A percentile compares a stretch with the other conserved stretches of the same genome.
phyloP scores from a whole-genome alignment of 2,113 vertebrate genomes.

The Isichthys henryi region DNA sequence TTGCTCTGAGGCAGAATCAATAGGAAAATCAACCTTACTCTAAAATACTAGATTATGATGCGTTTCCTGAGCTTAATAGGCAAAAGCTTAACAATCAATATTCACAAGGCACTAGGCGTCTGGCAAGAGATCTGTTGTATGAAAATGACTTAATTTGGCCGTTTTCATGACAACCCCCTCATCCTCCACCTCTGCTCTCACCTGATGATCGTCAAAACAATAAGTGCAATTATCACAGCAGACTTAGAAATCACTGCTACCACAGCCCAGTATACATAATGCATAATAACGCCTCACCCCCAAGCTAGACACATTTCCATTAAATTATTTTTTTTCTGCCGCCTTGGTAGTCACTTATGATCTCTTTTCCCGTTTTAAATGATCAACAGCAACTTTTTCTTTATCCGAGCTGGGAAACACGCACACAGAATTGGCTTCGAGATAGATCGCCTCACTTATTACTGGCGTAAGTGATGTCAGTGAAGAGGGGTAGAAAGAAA shows the following conservation, averaged over 20 bases:
- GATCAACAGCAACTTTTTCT: background rate
- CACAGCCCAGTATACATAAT: background rate
- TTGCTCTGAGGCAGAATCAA: conserved; percentile 4
- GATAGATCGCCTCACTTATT: background rate
- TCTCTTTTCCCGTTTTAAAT: background rate
- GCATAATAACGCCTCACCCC: background rate
- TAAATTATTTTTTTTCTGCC: background rate
- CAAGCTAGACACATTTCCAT: background rate
- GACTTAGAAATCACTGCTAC: background rate
- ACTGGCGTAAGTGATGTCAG: background rate
- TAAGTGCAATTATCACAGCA: conserved; percentile 12
- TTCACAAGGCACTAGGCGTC: background rate
- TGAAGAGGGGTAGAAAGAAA: background rate
- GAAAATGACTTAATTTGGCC: background rate
- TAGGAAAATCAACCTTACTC: background rate
- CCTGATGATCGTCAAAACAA: conserved; percentile 5
- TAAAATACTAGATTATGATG: conserved; percentile 4
- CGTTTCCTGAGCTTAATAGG: background rate
- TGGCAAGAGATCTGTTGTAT: conserved; percentile 10
- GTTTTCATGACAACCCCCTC: background rate
- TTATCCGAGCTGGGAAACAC: background rate
- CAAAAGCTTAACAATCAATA: conserved; percentile 2
- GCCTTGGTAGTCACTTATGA: background rate
- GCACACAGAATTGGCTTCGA: background rate
- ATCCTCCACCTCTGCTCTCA: background rate